Evolutionary conservation across 2,797 vertebrate genomes (phyloP).

Genomic region (Triplophysa bombifrons): DNA sequence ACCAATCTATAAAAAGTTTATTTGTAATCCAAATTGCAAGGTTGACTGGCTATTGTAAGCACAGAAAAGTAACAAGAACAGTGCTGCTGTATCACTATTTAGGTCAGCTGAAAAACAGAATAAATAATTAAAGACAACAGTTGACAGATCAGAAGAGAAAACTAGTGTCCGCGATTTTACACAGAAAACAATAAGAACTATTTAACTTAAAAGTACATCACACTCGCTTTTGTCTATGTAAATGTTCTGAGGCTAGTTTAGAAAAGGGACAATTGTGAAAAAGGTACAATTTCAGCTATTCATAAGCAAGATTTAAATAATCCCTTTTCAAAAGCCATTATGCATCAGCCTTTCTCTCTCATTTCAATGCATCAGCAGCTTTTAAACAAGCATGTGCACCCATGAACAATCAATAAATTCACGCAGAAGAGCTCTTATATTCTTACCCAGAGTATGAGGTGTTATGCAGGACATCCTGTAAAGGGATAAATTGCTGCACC

Average conservation of each 20-base stretch:
- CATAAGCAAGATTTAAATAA: neutral
- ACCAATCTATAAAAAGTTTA: neutral
- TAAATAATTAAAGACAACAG: slow-evolving; percentile 9
- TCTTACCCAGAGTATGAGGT: slow-evolving; percentile 57
- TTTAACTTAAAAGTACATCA: neutral
- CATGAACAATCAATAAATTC: neutral
- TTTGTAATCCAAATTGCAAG: neutral
- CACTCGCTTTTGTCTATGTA: neutral
- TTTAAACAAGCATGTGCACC: neutral
- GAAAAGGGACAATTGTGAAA: neutral
- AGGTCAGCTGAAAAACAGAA: slow-evolving; percentile 7
- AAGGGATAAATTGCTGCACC: neutral
- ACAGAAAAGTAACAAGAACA: neutral
- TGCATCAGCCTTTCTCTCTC: neutral
- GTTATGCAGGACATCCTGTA: slow-evolving; percentile 39
- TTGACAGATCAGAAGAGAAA: neutral
- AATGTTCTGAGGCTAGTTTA: neutral
- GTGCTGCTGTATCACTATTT: neutral
- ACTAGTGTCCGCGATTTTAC: slow-evolving; percentile 3
- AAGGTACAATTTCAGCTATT: neutral
- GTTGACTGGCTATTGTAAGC: neutral
- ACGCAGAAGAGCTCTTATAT: neutral
- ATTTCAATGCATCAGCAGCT: slow-evolving; percentile 2
- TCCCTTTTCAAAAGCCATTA: neutral
- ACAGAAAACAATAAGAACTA: slow-evolving; percentile 13